Evolutionary conservation across 1,140 invertebrate genomes (phyloP).

Genomic region (Pachypsylla venusta): DNA sequence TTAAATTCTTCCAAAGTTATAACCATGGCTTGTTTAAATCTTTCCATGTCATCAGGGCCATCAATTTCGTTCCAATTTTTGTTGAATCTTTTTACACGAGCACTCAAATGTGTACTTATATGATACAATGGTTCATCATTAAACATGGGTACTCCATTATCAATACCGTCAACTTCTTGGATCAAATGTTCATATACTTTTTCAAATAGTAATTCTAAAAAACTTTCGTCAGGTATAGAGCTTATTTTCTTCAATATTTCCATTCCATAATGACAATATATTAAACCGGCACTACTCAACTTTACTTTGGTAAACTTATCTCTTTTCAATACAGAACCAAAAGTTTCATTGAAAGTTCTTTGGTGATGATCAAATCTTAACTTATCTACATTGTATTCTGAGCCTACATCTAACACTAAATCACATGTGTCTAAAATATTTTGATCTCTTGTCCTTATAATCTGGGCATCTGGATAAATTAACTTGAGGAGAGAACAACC

Average conservation of each 20-base stretch:
- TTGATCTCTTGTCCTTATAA: constrained; percentile 57
- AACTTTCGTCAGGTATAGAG: constrained; percentile 31
- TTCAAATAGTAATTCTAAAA: constrained; percentile 33
- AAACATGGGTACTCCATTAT: constrained; percentile 79
- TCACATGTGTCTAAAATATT: constrained; percentile 64
- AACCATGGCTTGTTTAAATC: constrained; percentile 60
- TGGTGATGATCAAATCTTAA: constrained; percentile 94
- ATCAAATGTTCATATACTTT: constrained; percentile 78
- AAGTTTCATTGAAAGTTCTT: constrained; percentile 47
- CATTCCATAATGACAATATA: constrained; percentile 84
- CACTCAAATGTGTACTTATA: constrained; percentile 61
- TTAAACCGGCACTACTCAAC: constrained; percentile 86
- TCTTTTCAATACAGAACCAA: constrained; percentile 39
- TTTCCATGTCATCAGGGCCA: constrained; percentile 32
- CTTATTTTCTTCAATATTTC: constrained; percentile 48
- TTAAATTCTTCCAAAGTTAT: constrained; percentile 69
- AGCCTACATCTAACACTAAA: constrained; percentile 95
- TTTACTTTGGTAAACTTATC: constrained; percentile 36
- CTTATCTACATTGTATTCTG: constrained; percentile 57
- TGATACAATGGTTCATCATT: constrained; percentile 53
- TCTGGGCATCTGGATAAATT: constrained; percentile 65
- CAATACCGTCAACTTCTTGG: constrained; percentile 89
- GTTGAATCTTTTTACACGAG: constrained; percentile 63
- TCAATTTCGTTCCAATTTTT: constrained; percentile 66
- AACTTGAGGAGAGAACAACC: constrained; percentile 81